phyloP scores from a whole-genome alignment of 2,888 invertebrate species.

The Watsonalla binaria region DNA sequence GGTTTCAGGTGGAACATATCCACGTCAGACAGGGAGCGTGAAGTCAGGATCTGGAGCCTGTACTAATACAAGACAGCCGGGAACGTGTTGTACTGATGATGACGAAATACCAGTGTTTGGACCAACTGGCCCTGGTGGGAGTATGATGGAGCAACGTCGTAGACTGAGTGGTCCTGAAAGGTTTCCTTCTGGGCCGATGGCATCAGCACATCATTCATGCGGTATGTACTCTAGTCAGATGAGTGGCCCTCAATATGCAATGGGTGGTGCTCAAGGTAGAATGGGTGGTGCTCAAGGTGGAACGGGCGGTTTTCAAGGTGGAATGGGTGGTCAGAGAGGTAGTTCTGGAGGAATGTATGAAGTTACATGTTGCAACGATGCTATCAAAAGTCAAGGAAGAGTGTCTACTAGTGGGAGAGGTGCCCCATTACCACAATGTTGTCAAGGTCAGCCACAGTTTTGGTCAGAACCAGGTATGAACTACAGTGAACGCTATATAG shows the following conservation, averaged over 20 bases:
- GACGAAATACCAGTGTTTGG: background rate
- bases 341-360: background rate
- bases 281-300: background rate
- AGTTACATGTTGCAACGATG: background rate
- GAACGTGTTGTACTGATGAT: background rate
- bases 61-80: background rate
- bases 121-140: background rate
- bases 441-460: background rate
- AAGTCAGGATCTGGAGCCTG: too few relatives aligned
- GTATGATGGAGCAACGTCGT: background rate
- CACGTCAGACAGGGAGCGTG: too few relatives aligned
- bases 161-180: slow-evolving; percentile 2
- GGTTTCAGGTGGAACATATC: background rate
- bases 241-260: background rate
- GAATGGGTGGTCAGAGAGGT: background rate
- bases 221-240: background rate
- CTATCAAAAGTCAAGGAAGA: background rate
- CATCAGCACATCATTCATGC: background rate
- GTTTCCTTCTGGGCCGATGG: background rate
- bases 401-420: background rate
- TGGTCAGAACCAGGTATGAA: background rate
- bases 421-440: background rate
- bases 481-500: background rate
- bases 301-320: background rate
- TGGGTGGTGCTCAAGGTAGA: background rate